Evolutionary conservation across 2,797 vertebrate genomes (phyloP).

Genomic region (Gambelia wislizenii): DNA sequence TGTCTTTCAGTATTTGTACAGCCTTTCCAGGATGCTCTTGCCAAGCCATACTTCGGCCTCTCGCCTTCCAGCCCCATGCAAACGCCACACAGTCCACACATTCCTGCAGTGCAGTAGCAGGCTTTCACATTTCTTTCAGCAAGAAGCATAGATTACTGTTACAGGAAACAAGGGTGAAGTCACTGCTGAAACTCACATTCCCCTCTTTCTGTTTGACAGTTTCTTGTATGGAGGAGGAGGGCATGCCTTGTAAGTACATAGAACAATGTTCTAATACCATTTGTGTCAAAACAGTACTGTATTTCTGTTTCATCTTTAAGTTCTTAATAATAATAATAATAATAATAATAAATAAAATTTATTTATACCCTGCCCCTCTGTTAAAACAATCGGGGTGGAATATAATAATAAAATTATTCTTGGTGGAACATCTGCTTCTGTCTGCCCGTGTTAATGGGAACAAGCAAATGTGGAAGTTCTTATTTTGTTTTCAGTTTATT

Average conservation of each 20-base stretch:
- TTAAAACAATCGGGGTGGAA: too few relatives aligned
- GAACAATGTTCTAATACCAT: neutral
- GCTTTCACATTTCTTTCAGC: constrained; percentile 59
- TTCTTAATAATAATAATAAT: too few relatives aligned
- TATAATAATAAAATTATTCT: too few relatives aligned
- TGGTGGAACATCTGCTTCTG: neutral
- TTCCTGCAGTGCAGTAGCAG: constrained; percentile 63
- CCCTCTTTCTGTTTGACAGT: constrained; percentile 10
- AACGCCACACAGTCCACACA: constrained; percentile 69
- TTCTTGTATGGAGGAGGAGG: rapidly evolving
- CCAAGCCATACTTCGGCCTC: constrained; percentile 74
- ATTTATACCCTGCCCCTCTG: too few relatives aligned
- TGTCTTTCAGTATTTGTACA: constrained; percentile 66
- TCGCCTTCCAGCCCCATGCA: constrained; percentile 72
- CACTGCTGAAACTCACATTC: constrained; percentile 9
- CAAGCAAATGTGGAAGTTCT: neutral
- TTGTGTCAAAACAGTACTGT: constrained; percentile 1
- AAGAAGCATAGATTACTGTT: constrained; percentile 47
- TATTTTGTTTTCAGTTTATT: neutral
- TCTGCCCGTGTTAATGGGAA: neutral
- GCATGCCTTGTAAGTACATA: neutral
- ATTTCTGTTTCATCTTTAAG: constrained; percentile 7
- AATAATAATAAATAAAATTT: too few relatives aligned
- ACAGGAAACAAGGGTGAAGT: constrained; percentile 49
- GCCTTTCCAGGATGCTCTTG: constrained; percentile 47